phyloP scores from a whole-genome alignment of 1,140 invertebrate species.

The Tetramorium alpestre region DNA sequence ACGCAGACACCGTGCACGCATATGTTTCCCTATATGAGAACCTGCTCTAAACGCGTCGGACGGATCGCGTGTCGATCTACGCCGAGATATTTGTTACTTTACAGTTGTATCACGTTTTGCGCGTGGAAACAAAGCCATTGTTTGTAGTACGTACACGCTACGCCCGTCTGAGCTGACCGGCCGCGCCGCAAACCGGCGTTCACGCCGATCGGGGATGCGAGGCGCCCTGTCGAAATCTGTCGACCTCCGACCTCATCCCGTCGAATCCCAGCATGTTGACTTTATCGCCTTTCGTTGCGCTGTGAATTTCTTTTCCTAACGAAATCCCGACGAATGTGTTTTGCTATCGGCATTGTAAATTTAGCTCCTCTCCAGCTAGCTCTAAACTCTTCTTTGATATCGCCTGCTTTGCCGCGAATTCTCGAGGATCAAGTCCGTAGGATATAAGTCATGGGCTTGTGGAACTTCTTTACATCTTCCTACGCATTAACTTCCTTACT shows the following conservation, averaged over 20 bases:
- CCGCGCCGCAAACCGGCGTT: conserved; percentile 54
- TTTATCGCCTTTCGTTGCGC: background rate
- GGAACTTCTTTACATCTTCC: conserved; percentile 13
- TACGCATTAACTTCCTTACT: conserved; percentile 25
- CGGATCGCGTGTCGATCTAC: conserved; percentile 83
- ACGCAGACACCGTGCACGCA: background rate
- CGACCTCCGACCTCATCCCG: conserved; percentile 32
- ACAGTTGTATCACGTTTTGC: conserved; percentile 82
- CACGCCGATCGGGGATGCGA: conserved; percentile 75
- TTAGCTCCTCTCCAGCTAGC: background rate
- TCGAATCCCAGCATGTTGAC: conserved; percentile 35
- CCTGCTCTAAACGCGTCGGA: conserved; percentile 70
- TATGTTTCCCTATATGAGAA: conserved; percentile 50
- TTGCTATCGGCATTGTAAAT: background rate
- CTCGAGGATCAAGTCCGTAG: background rate
- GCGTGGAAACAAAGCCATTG: conserved; percentile 83
- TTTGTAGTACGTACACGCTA: conserved; percentile 78
- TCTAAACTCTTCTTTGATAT: conserved; percentile 1
- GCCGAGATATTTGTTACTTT: conserved; percentile 84
- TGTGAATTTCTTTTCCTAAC: background rate
- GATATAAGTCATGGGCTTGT: background rate
- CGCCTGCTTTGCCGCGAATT: background rate
- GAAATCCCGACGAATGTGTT: background rate
- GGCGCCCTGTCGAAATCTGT: conserved; percentile 67
- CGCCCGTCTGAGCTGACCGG: conserved; percentile 58